Conservation (phyloP, 2,888 invertebrate species). For the Andrena minutula region DNA sequence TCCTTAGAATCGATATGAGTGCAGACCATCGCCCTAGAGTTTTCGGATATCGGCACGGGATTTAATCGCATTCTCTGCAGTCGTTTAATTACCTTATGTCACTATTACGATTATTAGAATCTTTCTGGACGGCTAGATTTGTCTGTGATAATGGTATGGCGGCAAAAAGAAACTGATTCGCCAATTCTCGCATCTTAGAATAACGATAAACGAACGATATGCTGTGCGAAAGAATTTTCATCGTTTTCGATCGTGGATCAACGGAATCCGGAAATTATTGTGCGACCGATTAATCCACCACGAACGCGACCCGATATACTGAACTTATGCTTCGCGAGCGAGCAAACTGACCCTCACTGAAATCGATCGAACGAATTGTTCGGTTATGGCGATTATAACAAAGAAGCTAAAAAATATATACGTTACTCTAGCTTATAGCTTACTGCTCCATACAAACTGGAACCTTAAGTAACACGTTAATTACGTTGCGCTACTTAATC, state of each 20-base stretch:
- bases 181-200: constrained; percentile 47
- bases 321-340: constrained; percentile 38
- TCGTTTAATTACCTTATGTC: constrained; percentile 67
- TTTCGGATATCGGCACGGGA: constrained; percentile 69
- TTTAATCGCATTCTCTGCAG: constrained; percentile 68
- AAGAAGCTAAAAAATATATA: constrained; percentile 71
- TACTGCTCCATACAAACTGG: constrained; percentile 69
- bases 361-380: constrained; percentile 35
- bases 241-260: constrained; percentile 8
- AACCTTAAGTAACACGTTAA: constrained; percentile 68
- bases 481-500: constrained; percentile 58
- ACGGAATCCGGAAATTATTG: constrained; percentile 18
- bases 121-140: constrained; percentile 71
- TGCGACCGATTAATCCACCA: constrained; percentile 30
- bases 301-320: constrained; percentile 28
- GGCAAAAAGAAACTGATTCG: constrained; percentile 51
- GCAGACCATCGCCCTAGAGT: neutral
- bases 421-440: constrained; percentile 75
- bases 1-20: constrained; percentile 4
- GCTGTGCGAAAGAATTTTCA: constrained; percentile 26
- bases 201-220: constrained; percentile 37
- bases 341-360: constrained; percentile 34
- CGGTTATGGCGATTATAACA: constrained; percentile 54
- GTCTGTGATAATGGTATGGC: constrained; percentile 53
- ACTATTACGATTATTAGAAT: constrained; percentile 67